Conservation (phyloP, 2,888 invertebrate species). For the Phlogophora meticulosa region DNA sequence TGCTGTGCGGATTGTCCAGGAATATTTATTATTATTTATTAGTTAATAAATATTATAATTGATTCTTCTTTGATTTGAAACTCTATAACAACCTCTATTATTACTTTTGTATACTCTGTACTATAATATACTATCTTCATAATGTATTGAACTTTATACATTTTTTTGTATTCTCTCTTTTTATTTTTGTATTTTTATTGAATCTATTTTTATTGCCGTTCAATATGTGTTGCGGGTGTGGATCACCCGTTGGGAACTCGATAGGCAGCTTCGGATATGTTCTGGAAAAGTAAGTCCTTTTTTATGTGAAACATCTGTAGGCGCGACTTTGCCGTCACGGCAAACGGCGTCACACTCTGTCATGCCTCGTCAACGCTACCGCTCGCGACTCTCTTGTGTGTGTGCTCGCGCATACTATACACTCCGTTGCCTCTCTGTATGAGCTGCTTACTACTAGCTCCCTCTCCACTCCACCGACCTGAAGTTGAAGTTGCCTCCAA, state of each 20-base stretch:
- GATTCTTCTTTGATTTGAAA: constrained; percentile 9
- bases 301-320: too few species aligned
- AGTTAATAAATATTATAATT: background rate
- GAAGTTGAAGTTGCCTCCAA: too few species aligned
- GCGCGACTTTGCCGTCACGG: too few species aligned
- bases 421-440: too few species aligned
- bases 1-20: too few species aligned
- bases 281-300: constrained; percentile 70
- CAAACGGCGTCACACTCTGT: too few species aligned
- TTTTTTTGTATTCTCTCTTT: constrained; percentile 18
- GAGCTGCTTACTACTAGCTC: too few species aligned
- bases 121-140: constrained; percentile 21
- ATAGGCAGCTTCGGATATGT: constrained; percentile 67
- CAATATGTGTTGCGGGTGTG: constrained; percentile 64
- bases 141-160: constrained; percentile 28
- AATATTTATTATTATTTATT: too few species aligned
- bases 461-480: too few species aligned
- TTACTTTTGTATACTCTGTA: constrained; percentile 32
- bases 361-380: too few species aligned
- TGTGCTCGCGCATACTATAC: too few species aligned
- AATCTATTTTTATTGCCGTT: constrained; percentile 14
- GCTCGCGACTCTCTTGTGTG: too few species aligned
- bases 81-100: background rate
- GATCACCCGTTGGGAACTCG: constrained; percentile 39
- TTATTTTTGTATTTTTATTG: constrained; percentile 18